These are phyloP conservation scores for Andricus curvator DNA, from an alignment of 2,888 invertebrate species.

Conservation along the genomic window DNA sequence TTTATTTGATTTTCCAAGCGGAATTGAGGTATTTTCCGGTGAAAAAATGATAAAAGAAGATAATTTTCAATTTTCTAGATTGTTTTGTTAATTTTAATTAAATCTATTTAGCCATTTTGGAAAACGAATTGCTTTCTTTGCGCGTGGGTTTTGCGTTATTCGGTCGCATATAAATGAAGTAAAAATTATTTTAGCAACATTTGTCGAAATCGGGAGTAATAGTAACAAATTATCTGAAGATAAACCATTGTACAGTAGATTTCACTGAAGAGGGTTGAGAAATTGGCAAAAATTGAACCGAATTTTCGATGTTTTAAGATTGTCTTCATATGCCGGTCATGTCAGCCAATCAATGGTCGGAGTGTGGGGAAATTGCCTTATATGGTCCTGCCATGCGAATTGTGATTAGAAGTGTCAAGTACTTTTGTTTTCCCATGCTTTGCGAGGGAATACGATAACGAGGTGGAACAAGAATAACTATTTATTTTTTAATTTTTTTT, in stretches of 20 bases:
- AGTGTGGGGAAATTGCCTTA: conserved; percentile 79
- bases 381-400: conserved; percentile 74
- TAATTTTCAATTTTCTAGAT: background rate
- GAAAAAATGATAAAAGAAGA: background rate
- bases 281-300: background rate
- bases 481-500: background rate
- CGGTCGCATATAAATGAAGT: conserved; percentile 14
- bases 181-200: conserved; percentile 18
- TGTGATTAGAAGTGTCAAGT: background rate
- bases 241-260: background rate
- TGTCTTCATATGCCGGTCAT: conserved; percentile 53
- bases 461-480: background rate
- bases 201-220: conserved; percentile 28
- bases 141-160: conserved; percentile 41
- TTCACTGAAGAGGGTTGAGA: background rate
- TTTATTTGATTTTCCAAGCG: background rate
- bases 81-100: background rate
- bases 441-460: background rate
- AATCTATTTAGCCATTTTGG: background rate
- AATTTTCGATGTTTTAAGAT: conserved; percentile 45
- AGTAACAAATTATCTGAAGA: background rate
- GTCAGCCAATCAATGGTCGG: conserved; percentile 76
- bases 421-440: background rate
- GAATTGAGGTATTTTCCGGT: background rate
- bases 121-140: conserved; percentile 24